Percentiles rank a stretch among this genome's conserved stretches.
Conservation (phyloP, 1,140 invertebrate species). For the Chrysoperla carnea region DNA sequence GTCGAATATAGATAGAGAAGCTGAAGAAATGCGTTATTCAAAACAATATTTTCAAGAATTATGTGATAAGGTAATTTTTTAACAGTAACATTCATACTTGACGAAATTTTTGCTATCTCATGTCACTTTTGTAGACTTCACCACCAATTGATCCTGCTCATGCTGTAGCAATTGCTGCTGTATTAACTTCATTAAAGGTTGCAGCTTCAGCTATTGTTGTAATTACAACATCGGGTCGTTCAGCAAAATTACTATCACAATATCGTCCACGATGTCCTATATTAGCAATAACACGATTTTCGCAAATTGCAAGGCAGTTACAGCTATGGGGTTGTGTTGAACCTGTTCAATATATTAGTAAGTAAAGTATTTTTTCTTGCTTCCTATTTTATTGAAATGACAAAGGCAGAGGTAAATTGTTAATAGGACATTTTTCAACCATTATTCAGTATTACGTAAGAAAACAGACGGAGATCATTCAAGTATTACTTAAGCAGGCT, state of each 20-base stretch:
- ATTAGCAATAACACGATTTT: slow-evolving; percentile 48
- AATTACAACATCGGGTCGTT: slow-evolving; percentile 53
- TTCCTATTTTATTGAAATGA: slow-evolving; percentile 22
- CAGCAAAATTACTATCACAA: slow-evolving; percentile 46
- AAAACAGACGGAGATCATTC: too few relatives aligned
- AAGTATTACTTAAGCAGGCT: too few relatives aligned
- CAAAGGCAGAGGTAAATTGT: not conserved
- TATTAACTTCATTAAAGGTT: slow-evolving; percentile 49
- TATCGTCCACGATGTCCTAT: slow-evolving; percentile 56
- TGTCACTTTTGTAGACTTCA: slow-evolving; percentile 10
- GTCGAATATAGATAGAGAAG: slow-evolving; percentile 33
- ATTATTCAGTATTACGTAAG: too few relatives aligned
- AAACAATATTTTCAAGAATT: slow-evolving; percentile 36
- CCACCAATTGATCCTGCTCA: slow-evolving; percentile 43
- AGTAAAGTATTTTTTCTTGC: slow-evolving; percentile 26
- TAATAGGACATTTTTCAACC: too few relatives aligned
- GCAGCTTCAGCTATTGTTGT: slow-evolving; percentile 50
- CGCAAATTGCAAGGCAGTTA: slow-evolving; percentile 43
- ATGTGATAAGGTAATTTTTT: slow-evolving; percentile 12
- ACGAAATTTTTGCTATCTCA: slow-evolving; percentile 19
- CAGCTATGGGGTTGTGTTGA: slow-evolving; percentile 52
- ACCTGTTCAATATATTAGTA: slow-evolving; percentile 40
- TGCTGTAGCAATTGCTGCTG: slow-evolving; percentile 55
- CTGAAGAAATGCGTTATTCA: slow-evolving; percentile 47
- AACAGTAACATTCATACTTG: slow-evolving; percentile 5